Conservation (phyloP, 1,140 invertebrate species). For the Teleopsis dalmanni region DNA sequence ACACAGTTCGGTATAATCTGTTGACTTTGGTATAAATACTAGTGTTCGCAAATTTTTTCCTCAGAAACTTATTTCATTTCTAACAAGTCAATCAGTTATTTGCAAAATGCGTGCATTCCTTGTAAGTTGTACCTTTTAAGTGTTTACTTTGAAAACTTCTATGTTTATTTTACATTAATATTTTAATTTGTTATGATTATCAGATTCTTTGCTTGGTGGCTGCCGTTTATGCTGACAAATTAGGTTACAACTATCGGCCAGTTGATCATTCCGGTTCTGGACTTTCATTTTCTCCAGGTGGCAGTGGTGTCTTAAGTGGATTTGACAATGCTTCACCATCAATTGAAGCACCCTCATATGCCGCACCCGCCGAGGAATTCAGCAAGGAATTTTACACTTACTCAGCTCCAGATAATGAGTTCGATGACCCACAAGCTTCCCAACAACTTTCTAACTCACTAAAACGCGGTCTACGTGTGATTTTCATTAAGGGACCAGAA, state of each 20-base stretch:
- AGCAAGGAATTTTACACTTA: constrained; percentile 33
- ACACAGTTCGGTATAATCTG: no score
- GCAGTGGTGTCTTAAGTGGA: background rate
- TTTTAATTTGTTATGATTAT: background rate
- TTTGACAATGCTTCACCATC: background rate
- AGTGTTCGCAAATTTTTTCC: no score
- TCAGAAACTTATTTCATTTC: no score
- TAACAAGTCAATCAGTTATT: no score
- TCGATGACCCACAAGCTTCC: constrained; percentile 22
- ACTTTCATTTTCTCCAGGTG: constrained; percentile 25
- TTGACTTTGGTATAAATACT: no score
- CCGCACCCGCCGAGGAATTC: constrained; percentile 23
- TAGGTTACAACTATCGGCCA: constrained; percentile 37
- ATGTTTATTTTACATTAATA: background rate
- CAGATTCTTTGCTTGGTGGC: constrained; percentile 10
- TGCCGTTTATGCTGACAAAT: constrained; percentile 22
- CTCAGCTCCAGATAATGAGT: constrained; percentile 27
- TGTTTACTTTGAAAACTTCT: background rate
- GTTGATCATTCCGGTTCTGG: constrained; percentile 27
- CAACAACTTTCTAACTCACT: constrained; percentile 19
- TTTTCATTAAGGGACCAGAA: constrained; percentile 38
- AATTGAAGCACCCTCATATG: constrained; percentile 12
- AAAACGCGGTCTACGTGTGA: constrained; percentile 29
- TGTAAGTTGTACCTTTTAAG: constrained; percentile 6
- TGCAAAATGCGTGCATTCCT: constrained; percentile 11